Conservation (phyloP, 92 coral and sea anemone species). For the Epizoanthus ramosus region DNA sequence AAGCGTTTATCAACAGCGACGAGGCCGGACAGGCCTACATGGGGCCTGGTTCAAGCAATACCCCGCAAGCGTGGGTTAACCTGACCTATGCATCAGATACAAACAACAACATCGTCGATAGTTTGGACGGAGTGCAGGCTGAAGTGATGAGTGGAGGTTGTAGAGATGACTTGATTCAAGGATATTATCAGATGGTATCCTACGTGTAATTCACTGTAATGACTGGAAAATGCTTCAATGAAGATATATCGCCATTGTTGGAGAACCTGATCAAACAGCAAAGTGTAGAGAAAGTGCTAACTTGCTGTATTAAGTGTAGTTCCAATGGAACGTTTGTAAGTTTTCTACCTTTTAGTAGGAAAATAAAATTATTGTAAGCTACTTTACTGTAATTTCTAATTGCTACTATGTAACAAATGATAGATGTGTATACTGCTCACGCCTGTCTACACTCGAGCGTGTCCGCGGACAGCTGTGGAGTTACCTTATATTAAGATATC, state of each 20-base stretch:
- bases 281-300: neutral
- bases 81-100: neutral
- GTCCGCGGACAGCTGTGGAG: too few relatives aligned
- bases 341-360: conserved; percentile 34
- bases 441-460: too few relatives aligned
- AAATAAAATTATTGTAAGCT: neutral
- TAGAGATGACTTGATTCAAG: neutral
- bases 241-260: neutral
- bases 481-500: too few relatives aligned
- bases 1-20: conserved; percentile 21
- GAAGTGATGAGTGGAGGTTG: too few relatives aligned
- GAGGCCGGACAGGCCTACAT: conserved; percentile 13
- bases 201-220: neutral
- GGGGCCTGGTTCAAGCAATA: conserved; percentile 23
- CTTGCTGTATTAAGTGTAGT: conserved; percentile 21
- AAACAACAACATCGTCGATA: conserved; percentile 3
- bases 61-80: conserved; percentile 4
- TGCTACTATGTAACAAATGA: neutral
- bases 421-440: neutral
- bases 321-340: conserved; percentile 26
- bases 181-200: conserved; percentile 1
- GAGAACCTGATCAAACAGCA: neutral
- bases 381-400: neutral
- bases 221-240: too few relatives aligned
- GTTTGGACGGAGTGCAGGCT: neutral